A percentile compares a stretch with the other conserved stretches of the same genome.
These are phyloP conservation scores for Triplophysa siluroides DNA, from an alignment of 2,113 vertebrate genomes.

Conservation along the genomic window DNA sequence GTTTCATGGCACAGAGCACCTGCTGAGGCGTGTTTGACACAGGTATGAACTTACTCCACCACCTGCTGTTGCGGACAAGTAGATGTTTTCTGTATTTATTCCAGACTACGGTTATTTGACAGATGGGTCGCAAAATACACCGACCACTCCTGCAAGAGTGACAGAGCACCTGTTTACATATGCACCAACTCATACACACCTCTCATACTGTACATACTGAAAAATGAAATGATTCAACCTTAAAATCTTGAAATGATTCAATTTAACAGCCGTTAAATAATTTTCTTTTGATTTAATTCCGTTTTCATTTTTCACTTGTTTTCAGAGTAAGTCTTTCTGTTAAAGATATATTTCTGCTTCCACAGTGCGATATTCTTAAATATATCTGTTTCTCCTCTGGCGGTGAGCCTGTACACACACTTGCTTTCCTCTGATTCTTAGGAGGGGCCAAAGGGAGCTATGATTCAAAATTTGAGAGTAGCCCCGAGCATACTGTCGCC, in stretches of 20 bases:
- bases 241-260: too few species aligned
- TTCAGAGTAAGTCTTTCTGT: background rate
- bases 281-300: too few species aligned
- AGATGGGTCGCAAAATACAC: background rate
- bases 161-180: conserved; percentile 27
- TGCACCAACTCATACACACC: background rate
- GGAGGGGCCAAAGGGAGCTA: conserved; percentile 30
- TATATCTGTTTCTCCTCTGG: conserved; percentile 14
- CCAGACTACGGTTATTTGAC: background rate
- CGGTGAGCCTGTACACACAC: conserved; percentile 16
- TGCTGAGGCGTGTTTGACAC: conserved; percentile 37
- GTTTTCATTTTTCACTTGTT: background rate
- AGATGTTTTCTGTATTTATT: conserved; percentile 5
- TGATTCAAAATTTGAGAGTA: conserved; percentile 30
- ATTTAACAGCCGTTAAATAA: too few species aligned
- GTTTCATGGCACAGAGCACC: conserved; percentile 8
- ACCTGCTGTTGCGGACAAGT: conserved; percentile 22
- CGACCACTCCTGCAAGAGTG: conserved; percentile 9
- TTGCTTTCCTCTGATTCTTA: conserved; percentile 20
- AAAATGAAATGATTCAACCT: too few species aligned
- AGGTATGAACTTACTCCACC: conserved; percentile 7
- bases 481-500: conserved; percentile 39
- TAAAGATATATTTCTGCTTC: background rate
- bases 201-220: background rate
- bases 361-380: background rate